Evolutionary conservation across 2,888 invertebrate species (phyloP).

Genomic region (Geophilus truncorum): DNA sequence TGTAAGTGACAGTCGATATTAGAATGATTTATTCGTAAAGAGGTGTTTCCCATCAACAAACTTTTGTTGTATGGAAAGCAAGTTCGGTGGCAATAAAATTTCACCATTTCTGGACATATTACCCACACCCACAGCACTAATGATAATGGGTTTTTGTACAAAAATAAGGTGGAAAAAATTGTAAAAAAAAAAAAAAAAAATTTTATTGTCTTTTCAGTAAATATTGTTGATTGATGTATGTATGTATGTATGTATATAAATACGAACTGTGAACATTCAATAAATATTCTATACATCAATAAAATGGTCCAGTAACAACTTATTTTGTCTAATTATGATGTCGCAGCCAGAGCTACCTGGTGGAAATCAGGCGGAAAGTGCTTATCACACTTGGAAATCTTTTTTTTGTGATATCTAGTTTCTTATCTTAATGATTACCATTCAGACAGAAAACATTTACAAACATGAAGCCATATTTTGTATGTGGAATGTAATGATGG

Average conservation of each 20-base stretch:
- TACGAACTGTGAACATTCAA: neutral
- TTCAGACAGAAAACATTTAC: neutral
- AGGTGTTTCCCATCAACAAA: neutral
- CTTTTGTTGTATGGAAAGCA: neutral
- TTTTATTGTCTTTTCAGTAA: slow-evolving; percentile 30
- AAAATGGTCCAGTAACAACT: neutral
- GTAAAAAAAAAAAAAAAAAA: slow-evolving; percentile 23
- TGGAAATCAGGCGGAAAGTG: neutral
- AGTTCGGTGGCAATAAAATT: slow-evolving; percentile 29
- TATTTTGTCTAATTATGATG: neutral
- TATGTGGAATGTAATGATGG: neutral
- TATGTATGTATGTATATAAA: too few relatives aligned
- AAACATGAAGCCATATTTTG: neutral
- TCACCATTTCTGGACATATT: slow-evolving; percentile 19
- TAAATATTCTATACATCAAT: neutral
- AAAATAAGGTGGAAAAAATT: neutral
- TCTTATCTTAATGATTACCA: neutral
- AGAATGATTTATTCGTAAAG: neutral
- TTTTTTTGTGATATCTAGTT: neutral
- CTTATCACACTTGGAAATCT: neutral
- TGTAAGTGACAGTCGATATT: neutral
- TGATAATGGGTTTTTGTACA: slow-evolving; percentile 28
- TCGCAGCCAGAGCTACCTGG: neutral
- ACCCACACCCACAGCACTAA: slow-evolving; percentile 6
- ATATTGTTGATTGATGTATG: neutral